Percentiles rank a stretch among this genome's conserved stretches.
Conservation (phyloP, 2,113 vertebrate genomes). For the Cololabis saira region DNA sequence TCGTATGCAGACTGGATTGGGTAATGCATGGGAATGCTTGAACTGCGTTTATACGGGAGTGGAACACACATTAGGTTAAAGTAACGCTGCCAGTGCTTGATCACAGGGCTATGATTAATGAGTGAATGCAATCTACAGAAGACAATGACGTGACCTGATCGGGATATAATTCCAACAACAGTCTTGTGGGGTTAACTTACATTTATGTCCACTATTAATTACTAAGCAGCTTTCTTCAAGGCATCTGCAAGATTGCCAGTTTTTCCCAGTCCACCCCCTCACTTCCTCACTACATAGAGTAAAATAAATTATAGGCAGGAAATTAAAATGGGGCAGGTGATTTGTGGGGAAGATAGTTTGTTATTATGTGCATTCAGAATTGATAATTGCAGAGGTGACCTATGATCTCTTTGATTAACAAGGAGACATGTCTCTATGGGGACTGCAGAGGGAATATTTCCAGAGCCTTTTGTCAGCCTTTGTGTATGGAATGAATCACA, state of each 20-base stretch:
- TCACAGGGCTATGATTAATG: slow-evolving; percentile 48
- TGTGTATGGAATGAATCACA: slow-evolving; percentile 43
- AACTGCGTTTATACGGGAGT: slow-evolving; percentile 11
- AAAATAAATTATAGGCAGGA: slow-evolving; percentile 66
- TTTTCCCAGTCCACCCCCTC: slow-evolving; percentile 28
- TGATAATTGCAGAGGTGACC: slow-evolving; percentile 75
- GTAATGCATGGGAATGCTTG: neutral
- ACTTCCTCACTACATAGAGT: slow-evolving; percentile 33
- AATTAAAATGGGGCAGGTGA: slow-evolving; percentile 66
- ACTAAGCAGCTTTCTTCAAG: slow-evolving; percentile 46
- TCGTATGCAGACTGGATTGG: slow-evolving; percentile 8
- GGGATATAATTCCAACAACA: slow-evolving; percentile 36
- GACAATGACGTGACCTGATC: slow-evolving; percentile 30
- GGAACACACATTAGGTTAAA: slow-evolving; percentile 25
- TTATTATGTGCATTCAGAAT: slow-evolving; percentile 69
- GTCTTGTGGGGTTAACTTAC: slow-evolving; percentile 52
- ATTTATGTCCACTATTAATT: slow-evolving; percentile 67
- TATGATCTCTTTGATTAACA: slow-evolving; percentile 71
- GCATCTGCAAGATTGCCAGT: slow-evolving; percentile 52
- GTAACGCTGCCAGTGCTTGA: slow-evolving; percentile 46
- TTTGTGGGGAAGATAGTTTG: slow-evolving; percentile 75
- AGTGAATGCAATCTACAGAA: slow-evolving; percentile 19
- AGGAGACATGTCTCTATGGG: slow-evolving; percentile 39
- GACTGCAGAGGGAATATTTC: slow-evolving; percentile 42
- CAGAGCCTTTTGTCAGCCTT: slow-evolving; percentile 53